Conservation (phyloP, 2,888 invertebrate species). For the Cabera pusaria region DNA sequence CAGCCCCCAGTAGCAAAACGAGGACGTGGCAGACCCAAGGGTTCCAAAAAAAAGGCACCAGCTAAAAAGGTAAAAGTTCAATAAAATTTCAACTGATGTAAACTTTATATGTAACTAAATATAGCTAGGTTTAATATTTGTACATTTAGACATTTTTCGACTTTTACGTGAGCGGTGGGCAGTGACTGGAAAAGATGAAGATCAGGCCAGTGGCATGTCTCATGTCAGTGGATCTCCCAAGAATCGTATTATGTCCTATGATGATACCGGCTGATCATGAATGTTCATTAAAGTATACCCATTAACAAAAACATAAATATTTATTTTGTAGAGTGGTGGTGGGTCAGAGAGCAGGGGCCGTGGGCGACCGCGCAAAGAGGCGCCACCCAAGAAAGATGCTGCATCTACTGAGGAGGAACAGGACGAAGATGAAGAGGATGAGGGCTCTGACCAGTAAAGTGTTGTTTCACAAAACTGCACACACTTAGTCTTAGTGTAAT, state of each 20-base stretch:
- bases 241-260: too few species aligned
- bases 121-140: too few species aligned
- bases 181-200: too few species aligned
- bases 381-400: conserved; percentile 76
- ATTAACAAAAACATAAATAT: too few species aligned
- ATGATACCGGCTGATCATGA: too few species aligned
- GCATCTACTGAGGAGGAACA: conserved; percentile 77
- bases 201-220: too few species aligned
- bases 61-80: conserved; percentile 79
- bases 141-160: too few species aligned
- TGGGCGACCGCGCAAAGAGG: conserved; percentile 76
- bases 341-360: conserved; percentile 69
- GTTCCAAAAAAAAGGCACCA: conserved; percentile 78
- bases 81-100: too few species aligned
- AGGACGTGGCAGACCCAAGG: conserved; percentile 82
- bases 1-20: conserved; percentile 80
- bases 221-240: too few species aligned
- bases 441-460: conserved; percentile 80
- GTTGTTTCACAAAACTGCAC: conserved; percentile 51
- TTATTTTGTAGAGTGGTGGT: conserved; percentile 52
- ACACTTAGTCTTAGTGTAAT: conserved; percentile 75
- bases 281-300: too few species aligned
- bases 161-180: too few species aligned
- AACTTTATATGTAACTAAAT: too few species aligned
- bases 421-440: conserved; percentile 77